phyloP scores from a whole-genome alignment of 2,888 invertebrate species.

The Junonia oenone region DNA sequence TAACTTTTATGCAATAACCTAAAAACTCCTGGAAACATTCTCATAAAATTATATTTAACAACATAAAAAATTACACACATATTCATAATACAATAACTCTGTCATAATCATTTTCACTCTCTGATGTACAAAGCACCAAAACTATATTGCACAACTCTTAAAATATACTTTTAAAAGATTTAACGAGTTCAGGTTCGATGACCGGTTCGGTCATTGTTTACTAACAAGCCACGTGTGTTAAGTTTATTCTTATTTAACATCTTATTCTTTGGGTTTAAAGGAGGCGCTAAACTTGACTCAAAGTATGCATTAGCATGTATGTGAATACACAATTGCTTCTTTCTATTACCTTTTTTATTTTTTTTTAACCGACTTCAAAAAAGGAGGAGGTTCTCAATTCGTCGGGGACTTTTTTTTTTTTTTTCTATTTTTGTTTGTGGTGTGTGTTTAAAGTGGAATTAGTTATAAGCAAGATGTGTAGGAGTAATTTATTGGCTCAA shows the following conservation, averaged over 20 bases:
- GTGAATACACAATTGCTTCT: neutral
- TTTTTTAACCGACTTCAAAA: neutral
- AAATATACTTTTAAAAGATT: slow-evolving; percentile 11
- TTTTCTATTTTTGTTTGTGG: neutral
- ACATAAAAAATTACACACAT: neutral
- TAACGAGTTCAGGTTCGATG: slow-evolving; percentile 21
- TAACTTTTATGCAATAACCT: too few relatives aligned
- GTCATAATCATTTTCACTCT: too few relatives aligned
- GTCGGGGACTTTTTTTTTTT: too few relatives aligned
- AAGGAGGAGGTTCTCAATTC: too few relatives aligned
- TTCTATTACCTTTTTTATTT: neutral
- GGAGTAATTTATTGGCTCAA: too few relatives aligned
- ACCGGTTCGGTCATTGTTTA: slow-evolving; percentile 23
- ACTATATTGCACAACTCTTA: neutral
- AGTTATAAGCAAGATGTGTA: too few relatives aligned
- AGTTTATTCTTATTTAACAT: slow-evolving; percentile 9
- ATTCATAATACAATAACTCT: neutral
- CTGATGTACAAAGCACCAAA: neutral
- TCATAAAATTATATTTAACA: too few relatives aligned
- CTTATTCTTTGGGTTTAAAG: slow-evolving; percentile 13
- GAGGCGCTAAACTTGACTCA: slow-evolving; percentile 1
- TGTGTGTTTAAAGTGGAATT: too few relatives aligned
- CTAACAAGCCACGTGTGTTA: slow-evolving; percentile 15
- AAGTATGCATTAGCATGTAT: neutral
- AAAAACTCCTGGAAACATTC: too few relatives aligned